Percentiles rank a stretch among this genome's conserved stretches.
Evolutionary conservation across 2,113 vertebrate genomes (phyloP).

Genomic region (Oreochromis aureus): DNA sequence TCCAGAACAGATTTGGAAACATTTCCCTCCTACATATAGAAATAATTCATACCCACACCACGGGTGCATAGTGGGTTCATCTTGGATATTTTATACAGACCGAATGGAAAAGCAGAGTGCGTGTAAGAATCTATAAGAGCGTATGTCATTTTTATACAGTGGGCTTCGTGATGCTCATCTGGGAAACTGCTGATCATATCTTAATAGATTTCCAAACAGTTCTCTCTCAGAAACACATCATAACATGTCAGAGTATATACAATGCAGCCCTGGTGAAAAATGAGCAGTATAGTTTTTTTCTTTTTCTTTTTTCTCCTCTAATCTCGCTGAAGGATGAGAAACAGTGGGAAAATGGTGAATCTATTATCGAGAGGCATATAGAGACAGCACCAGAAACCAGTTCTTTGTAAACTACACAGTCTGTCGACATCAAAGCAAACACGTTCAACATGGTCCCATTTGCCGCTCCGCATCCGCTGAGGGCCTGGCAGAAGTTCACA

Average conservation of each 20-base stretch:
- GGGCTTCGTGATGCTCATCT: neutral
- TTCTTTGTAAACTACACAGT: constrained; percentile 46
- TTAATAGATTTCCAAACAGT: constrained; percentile 23
- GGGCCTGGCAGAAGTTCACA: constrained; percentile 58
- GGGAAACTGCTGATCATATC: constrained; percentile 32
- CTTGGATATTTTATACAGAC: neutral
- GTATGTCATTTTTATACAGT: neutral
- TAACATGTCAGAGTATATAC: constrained; percentile 37
- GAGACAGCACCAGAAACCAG: constrained; percentile 35
- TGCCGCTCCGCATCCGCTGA: constrained; percentile 32
- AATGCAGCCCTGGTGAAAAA: neutral
- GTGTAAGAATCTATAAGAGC: neutral
- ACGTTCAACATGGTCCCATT: constrained; percentile 55
- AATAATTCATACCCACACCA: constrained; percentile 28
- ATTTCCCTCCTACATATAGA: constrained; percentile 19
- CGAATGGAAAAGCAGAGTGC: neutral
- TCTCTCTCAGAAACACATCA: constrained; percentile 22
- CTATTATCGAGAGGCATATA: constrained; percentile 24
- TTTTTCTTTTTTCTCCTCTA: neutral
- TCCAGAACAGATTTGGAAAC: constrained; percentile 27
- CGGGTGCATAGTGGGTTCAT: neutral
- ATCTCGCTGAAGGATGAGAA: constrained; percentile 24
- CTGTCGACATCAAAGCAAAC: constrained; percentile 56
- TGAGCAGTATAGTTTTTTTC: neutral
- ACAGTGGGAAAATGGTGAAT: constrained; percentile 26